A percentile compares a stretch with the other conserved stretches of the same genome.
These are phyloP conservation scores for Agonopterix arenella DNA, from an alignment of 2,888 invertebrate genomes.

Conservation along the genomic window DNA sequence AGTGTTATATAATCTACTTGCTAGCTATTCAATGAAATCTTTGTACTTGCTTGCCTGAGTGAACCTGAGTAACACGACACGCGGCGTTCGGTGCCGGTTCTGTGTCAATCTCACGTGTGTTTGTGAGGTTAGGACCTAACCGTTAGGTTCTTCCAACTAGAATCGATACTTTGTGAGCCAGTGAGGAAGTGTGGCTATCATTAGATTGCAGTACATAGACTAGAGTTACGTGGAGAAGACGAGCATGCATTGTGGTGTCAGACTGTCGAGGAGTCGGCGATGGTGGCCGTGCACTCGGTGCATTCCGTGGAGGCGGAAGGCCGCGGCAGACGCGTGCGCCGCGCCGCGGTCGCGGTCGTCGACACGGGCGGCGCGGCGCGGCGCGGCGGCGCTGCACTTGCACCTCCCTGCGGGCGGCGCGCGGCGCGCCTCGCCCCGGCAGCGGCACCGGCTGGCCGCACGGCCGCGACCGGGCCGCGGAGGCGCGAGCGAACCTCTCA, in stretches of 20 bases:
- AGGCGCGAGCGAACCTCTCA: constrained; percentile 15
- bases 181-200: too few species aligned
- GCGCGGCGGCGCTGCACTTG: constrained; percentile 40
- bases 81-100: too few species aligned
- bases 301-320: constrained; percentile 26
- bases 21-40: not conserved
- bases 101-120: too few species aligned
- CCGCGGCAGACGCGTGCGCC: constrained; percentile 16
- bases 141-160: too few species aligned
- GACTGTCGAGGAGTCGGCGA: not conserved
- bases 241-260: not conserved
- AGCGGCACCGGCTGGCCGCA: constrained; percentile 15
- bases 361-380: constrained; percentile 19
- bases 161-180: too few species aligned
- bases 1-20: constrained; percentile 11
- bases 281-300: constrained; percentile 14
- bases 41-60: too few species aligned
- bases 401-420: constrained; percentile 18
- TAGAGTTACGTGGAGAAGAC: too few species aligned
- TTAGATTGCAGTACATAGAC: too few species aligned
- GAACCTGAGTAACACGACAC: too few species aligned
- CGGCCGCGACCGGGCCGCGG: not conserved
- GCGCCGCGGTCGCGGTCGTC: constrained; percentile 25
- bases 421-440: constrained; percentile 12
- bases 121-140: too few species aligned